phyloP scores from a whole-genome alignment of 2,113 vertebrate genomes.

The Tyrannus savana region DNA sequence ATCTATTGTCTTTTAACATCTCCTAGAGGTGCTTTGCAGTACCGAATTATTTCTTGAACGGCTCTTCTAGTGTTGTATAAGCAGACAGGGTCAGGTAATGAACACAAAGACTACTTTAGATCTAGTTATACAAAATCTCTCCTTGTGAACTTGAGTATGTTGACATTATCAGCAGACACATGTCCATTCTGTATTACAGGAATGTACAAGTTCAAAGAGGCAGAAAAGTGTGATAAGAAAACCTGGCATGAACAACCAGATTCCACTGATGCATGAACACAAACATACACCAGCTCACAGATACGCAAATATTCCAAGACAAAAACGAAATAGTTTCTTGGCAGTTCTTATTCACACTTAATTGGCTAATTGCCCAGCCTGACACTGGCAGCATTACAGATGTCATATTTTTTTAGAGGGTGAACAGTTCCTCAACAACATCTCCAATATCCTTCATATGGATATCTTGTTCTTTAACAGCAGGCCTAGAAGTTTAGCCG shows the following conservation, averaged over 20 bases:
- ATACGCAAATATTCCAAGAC: not conserved
- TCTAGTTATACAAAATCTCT: conserved; percentile 13
- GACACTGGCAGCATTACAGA: not conserved
- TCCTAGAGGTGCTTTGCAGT: not conserved
- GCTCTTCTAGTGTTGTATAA: not conserved
- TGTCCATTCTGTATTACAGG: conserved; percentile 20
- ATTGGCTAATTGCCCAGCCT: conserved; percentile 40
- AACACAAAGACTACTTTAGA: not conserved
- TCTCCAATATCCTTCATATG: not conserved
- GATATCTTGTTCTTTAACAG: not conserved
- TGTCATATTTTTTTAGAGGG: not conserved
- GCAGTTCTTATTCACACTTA: conserved; percentile 34
- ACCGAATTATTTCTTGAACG: not conserved
- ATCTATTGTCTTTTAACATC: not conserved
- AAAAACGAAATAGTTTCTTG: conserved; percentile 40
- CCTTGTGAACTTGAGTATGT: not conserved
- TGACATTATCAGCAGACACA: conserved; percentile 38
- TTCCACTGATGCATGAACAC: conserved; percentile 14
- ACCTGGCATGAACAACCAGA: not conserved
- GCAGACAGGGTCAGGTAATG: not conserved
- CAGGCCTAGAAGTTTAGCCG: not conserved
- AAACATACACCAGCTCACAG: conserved; percentile 14
- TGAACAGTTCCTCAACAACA: not conserved
- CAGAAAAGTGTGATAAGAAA: conserved; percentile 43
- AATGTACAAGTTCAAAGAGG: conserved; percentile 31